These are phyloP conservation scores for Drosophila neonasuta DNA, from an alignment of 2,888 invertebrate genomes.

Conservation along the genomic window DNA sequence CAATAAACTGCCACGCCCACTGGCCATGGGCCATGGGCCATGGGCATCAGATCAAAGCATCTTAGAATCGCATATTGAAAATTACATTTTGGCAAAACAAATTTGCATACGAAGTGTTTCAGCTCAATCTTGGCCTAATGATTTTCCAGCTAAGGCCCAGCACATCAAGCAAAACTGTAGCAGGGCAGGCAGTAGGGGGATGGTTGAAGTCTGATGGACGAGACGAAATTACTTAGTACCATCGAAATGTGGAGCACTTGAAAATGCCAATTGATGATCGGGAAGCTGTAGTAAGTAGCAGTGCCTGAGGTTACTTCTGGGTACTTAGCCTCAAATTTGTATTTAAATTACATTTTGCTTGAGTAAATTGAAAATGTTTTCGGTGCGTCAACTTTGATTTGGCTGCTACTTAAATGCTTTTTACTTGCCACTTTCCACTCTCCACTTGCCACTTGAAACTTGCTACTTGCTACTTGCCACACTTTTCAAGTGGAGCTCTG, in stretches of 20 bases:
- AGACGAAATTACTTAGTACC: conserved; percentile 39
- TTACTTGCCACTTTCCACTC: conserved; percentile 13
- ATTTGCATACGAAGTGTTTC: conserved; percentile 71
- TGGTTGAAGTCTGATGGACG: neutral
- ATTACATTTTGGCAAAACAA: conserved; percentile 63
- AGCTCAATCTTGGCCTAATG: conserved; percentile 63
- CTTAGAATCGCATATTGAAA: conserved; percentile 48
- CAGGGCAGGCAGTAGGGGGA: too few species aligned
- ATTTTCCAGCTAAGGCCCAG: conserved; percentile 55
- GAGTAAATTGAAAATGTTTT: conserved; percentile 57
- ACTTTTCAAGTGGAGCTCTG: neutral
- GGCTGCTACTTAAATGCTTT: conserved; percentile 52
- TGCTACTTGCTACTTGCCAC: conserved; percentile 15
- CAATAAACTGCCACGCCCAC: conserved; percentile 64
- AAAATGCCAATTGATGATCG: conserved; percentile 52
- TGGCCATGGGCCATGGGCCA: conserved; percentile 16
- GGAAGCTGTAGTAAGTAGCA: conserved; percentile 7
- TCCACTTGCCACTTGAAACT: conserved; percentile 17
- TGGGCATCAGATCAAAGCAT: conserved; percentile 43
- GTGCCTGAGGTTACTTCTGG: conserved; percentile 25
- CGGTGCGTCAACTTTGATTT: conserved; percentile 50
- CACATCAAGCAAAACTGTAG: neutral
- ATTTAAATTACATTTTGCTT: conserved; percentile 62
- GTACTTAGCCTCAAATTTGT: conserved; percentile 47
- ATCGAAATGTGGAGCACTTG: conserved; percentile 44